These are phyloP conservation scores for Alethe castanea DNA, from an alignment of 2,113 vertebrate genomes.

Conservation along the genomic window DNA sequence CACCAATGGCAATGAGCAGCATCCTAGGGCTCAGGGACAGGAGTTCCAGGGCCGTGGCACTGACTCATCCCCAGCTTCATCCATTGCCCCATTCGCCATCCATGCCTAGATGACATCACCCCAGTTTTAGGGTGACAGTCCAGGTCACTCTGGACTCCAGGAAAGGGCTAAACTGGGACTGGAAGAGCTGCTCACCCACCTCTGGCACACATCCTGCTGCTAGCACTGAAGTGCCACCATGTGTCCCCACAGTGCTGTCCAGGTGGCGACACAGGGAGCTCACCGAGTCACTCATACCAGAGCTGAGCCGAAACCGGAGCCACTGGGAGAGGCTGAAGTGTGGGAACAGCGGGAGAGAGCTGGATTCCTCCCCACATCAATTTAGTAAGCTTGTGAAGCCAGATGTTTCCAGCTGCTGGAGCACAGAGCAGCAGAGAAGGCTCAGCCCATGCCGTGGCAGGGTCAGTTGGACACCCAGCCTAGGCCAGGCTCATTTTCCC, in stretches of 20 bases:
- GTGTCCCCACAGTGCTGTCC: background rate
- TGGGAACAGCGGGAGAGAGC: background rate
- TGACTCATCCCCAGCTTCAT: background rate
- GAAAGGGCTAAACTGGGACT: background rate
- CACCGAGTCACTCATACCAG: background rate
- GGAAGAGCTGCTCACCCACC: background rate
- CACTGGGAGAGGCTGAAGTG: background rate
- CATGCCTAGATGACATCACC: background rate
- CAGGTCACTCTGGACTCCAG: background rate
- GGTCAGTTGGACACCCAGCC: background rate
- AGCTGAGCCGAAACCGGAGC: background rate
- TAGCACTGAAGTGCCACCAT: background rate
- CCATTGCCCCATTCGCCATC: rapidly evolving
- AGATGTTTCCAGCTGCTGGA: slow-evolving; percentile 53
- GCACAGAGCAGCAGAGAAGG: background rate
- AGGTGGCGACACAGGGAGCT: background rate
- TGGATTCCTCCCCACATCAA: slow-evolving; percentile 28
- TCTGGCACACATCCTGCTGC: background rate
- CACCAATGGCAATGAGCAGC: background rate
- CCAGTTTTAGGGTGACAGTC: background rate
- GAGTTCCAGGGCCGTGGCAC: background rate
- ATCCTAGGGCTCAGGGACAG: background rate
- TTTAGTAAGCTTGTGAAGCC: slow-evolving; percentile 27
- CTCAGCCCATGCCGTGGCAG: background rate
- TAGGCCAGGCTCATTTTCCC: background rate